Evolutionary conservation across 2,888 invertebrate species (phyloP), one percentile per base, ranked within the genome.

Genomic region (Drosophila peninsularis): DNA sequence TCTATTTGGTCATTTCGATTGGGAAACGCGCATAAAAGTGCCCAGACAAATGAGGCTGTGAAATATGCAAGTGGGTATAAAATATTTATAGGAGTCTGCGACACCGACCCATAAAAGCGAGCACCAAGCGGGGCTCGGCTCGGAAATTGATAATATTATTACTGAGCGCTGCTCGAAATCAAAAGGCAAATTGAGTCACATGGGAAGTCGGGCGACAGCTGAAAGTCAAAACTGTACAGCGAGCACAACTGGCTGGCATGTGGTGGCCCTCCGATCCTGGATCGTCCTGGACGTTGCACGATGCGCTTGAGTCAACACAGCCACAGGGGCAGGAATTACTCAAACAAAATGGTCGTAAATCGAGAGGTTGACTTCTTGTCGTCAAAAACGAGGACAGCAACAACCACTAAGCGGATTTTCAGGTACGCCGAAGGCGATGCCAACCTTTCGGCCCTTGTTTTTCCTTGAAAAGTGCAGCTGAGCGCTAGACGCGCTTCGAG

Each of bases 291-390:
- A n/a, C 36, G 41, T 6, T 30, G 27, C 30, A 30, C 10, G 74
- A 61, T 75, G 75, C 78, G 78, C 78, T 70, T 78, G 75, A 78
- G 70, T 73, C 73, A 70, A 57, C 78, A 78, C 61, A 58, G 55
- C 39, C 57, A 39, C 73, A 75, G 62, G 61, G 61, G 13, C 66
- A 79, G 75, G 80, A 90, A 90, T 90, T 82, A 89, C 79, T 90
- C 90, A 90, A 89, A 89, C 87, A 90, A 90, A 90, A 90, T 89
- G 91, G 89, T 90, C 90, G 89, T 91, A 91, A 91, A 91, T 91
- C 90, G 90, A 88, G 85, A 90, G 80, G 89, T 84, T 90, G 90
- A 90, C 90, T 90, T 90, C 87, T 90, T 88, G 89, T 89, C 90
- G 89, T 90, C 85, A 84, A 78, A 74, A 77, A 71, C 47, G 73